Evolutionary conservation across 1,140 invertebrate genomes (phyloP).

Genomic region (Cydia splendana): DNA sequence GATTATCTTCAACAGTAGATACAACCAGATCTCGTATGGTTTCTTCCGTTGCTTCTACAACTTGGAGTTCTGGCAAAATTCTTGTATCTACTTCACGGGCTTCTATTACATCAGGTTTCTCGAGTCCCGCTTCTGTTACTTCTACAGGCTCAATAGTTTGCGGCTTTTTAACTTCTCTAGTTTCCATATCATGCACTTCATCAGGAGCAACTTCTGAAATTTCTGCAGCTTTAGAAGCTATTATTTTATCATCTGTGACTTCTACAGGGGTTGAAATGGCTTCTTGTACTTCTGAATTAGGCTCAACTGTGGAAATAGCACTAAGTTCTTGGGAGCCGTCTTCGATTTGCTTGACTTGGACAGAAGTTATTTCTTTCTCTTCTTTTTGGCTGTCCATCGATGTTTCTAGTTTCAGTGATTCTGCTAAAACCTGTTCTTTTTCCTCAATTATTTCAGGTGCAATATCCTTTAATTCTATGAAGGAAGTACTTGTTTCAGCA

Average conservation of each 20-base stretch:
- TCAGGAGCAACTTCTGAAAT: constrained; percentile 10
- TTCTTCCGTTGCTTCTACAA: background rate
- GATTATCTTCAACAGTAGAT: constrained; percentile 9
- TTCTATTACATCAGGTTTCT: background rate
- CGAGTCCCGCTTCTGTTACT: background rate
- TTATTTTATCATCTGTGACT: background rate
- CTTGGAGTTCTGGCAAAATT: background rate
- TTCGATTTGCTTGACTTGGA: background rate
- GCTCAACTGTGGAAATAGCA: background rate
- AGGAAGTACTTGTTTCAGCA: background rate
- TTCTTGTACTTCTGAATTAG: background rate
- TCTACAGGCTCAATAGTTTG: background rate
- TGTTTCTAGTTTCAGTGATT: background rate
- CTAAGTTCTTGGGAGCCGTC: background rate
- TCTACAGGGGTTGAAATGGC: background rate
- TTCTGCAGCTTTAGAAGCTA: constrained; percentile 16
- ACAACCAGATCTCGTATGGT: background rate
- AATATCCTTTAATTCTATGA: background rate
- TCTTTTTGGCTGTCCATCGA: background rate
- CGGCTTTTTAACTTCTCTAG: background rate
- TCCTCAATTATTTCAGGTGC: background rate
- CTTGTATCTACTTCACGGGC: background rate
- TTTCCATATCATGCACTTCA: background rate
- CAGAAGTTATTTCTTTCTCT: background rate
- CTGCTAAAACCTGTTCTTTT: background rate